A percentile compares a stretch with the other conserved stretches of the same genome.
These are phyloP conservation scores for Yoshiicerus persimilis DNA, from an alignment of 1,140 invertebrate species.

Conservation along the genomic window DNA sequence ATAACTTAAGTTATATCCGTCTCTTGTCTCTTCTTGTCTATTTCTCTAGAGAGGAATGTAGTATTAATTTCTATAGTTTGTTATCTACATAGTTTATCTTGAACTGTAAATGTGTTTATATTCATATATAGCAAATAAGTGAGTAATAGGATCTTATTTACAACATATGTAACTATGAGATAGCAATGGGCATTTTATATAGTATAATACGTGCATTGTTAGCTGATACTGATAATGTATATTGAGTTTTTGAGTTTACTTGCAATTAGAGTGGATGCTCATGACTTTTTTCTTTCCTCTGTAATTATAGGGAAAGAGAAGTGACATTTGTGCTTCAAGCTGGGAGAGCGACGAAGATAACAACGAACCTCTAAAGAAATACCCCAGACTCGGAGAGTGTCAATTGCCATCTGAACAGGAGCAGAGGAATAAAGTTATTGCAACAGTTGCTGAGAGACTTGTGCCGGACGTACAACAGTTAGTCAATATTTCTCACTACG, in stretches of 20 bases:
- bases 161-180: neutral
- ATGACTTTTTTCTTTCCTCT: neutral
- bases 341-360: slow-evolving; percentile 46
- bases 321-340: neutral
- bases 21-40: neutral
- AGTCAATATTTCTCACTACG: neutral
- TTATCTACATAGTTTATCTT: neutral
- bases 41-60: neutral
- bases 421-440: neutral
- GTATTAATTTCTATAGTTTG: neutral
- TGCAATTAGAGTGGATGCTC: neutral
- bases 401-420: neutral
- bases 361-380: slow-evolving; percentile 45
- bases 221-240: neutral
- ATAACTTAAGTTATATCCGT: neutral
- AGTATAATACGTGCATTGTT: neutral
- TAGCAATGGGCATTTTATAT: neutral
- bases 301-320: slow-evolving; percentile 31
- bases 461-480: neutral
- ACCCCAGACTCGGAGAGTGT: slow-evolving; percentile 39
- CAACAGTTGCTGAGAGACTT: neutral
- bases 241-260: neutral
- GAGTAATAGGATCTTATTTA: neutral
- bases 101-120: neutral
- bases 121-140: neutral